Evolutionary conservation across 2,797 vertebrate species (phyloP), one percentile per base, ranked within the genome.

Genomic region (Cyprinella venusta): DNA sequence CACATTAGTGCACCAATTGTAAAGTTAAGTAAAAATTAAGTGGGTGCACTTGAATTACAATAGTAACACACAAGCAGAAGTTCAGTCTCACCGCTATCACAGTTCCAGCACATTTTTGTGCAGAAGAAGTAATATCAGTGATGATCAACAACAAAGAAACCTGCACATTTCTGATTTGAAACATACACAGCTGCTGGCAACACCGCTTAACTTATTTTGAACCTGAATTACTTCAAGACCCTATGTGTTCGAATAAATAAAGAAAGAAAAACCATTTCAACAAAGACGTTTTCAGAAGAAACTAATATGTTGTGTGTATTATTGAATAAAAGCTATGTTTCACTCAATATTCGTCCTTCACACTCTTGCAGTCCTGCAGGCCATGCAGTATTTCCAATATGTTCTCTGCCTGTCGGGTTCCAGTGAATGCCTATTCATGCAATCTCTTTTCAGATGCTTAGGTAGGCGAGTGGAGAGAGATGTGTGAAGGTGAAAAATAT

Each of bases 391-490:
- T 70, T 33, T 63, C 40, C 56, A 72, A 80, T 61, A 63, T 40
- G 19, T 26, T 59, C 79, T 48, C 54, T 36, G 40, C 36, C n/a
- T 50, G 36, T 36, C 26, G 1, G 54, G 40, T 48, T 81, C 54
- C 45, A 52, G 63, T 81, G 56, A 64, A 72, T 72, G 68, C 30
- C 56, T 81, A 72, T 64, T 72, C 42, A 72, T 63, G 26, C 40
- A 1, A 16, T 72, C 56, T 80, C 54, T 59, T 81, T 64, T 72
- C 56, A 72, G 68, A 48, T 16, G 21, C 59, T 65, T 78, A 36
- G 63, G 61, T 33, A 50, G 40, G 42, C 3, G 56, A 63, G 56
- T 33, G 69, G 15, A 72, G 8, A 50, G 21, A 72, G 69, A 72
- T 64, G 54, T 33, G 67, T 19, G 54, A n/a, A 71, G 54, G 52